These are phyloP conservation scores for Accipiter cooperii DNA, from an alignment of 2,113 vertebrate species.

Conservation along the genomic window DNA sequence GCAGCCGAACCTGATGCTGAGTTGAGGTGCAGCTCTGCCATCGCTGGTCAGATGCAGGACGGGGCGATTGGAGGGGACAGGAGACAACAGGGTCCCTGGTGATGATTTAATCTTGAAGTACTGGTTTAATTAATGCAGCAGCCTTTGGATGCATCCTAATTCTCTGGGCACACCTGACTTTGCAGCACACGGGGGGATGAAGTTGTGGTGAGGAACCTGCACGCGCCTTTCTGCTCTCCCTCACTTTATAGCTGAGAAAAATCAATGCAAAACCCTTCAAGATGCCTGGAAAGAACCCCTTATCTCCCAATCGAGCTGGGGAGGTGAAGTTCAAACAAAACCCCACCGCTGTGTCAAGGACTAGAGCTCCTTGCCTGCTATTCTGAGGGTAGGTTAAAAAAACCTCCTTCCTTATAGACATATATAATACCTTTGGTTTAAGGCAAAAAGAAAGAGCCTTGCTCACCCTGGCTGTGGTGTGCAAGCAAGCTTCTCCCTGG, in stretches of 20 bases:
- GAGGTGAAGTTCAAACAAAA: neutral
- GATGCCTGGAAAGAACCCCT: neutral
- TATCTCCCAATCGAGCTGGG: neutral
- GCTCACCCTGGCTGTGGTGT: neutral
- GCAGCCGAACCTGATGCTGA: rapidly evolving
- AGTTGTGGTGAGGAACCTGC: neutral
- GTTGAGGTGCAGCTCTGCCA: neutral
- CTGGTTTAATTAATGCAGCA: neutral
- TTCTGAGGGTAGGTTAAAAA: neutral
- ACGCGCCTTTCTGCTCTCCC: neutral
- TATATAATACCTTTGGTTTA: neutral
- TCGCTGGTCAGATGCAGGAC: rapidly evolving
- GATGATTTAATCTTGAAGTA: neutral
- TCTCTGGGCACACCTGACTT: neutral
- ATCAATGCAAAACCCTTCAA: conserved; percentile 22
- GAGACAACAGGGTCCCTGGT: neutral
- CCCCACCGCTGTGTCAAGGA: neutral
- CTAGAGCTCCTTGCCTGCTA: neutral
- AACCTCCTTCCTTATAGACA: rapidly evolving
- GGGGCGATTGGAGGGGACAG: neutral
- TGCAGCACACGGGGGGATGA: neutral
- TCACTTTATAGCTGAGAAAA: neutral
- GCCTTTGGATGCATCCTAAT: neutral
- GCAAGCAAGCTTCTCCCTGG: neutral
- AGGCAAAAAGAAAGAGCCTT: neutral